These are phyloP conservation scores for Caretta caretta DNA, from an alignment of 2,113 vertebrate species.

Conservation along the genomic window DNA sequence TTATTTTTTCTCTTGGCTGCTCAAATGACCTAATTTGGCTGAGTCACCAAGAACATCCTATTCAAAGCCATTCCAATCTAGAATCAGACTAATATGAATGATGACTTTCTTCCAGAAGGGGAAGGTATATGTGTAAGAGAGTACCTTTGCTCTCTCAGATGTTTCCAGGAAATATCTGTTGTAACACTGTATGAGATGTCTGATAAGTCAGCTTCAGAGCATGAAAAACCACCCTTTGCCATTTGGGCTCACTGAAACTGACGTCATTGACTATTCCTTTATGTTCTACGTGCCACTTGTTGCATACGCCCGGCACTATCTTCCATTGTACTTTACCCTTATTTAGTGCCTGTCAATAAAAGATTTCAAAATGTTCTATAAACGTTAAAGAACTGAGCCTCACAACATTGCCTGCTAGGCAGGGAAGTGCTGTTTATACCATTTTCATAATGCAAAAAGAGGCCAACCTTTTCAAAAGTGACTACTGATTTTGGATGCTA, in stretches of 20 bases:
- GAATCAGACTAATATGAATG: neutral
- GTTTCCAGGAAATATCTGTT: neutral
- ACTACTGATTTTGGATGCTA: neutral
- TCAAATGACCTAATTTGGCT: neutral
- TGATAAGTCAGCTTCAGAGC: neutral
- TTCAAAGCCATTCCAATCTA: neutral
- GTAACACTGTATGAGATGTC: neutral
- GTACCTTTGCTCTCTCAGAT: neutral
- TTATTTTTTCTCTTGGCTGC: neutral
- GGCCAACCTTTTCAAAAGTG: neutral
- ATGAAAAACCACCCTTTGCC: neutral
- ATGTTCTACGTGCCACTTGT: neutral
- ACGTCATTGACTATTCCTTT: neutral
- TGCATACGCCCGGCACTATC: neutral
- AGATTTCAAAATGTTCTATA: neutral
- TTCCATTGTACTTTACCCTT: neutral
- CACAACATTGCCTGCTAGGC: neutral
- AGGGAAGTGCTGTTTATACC: neutral
- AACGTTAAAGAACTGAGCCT: neutral
- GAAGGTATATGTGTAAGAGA: neutral
- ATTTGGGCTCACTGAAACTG: neutral
- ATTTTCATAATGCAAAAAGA: neutral
- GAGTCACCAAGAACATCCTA: neutral
- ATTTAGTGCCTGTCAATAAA: neutral
- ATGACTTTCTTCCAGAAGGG: slow-evolving; percentile 7